phyloP scores from a whole-genome alignment of 2,113 vertebrate species.

The Gadus macrocephalus region DNA sequence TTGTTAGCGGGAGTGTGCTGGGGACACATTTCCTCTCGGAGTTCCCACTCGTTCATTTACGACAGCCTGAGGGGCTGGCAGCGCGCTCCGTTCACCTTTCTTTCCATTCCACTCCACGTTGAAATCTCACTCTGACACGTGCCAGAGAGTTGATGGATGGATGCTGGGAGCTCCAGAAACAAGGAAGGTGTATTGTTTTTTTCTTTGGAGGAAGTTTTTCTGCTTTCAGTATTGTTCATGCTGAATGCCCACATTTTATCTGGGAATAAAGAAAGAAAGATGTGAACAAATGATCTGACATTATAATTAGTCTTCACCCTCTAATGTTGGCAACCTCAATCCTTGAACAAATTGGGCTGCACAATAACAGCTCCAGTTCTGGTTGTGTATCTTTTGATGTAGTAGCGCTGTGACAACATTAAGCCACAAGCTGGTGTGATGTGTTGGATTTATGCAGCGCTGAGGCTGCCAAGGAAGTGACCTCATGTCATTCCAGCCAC shows the following conservation, averaged over 20 bases:
- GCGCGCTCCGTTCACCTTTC: conserved; percentile 18
- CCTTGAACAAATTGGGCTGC: conserved; percentile 32
- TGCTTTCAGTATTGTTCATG: too few species aligned
- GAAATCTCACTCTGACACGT: conserved; percentile 42
- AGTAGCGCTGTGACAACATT: conserved; percentile 44
- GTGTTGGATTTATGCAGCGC: conserved; percentile 53
- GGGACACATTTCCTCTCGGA: conserved; percentile 66
- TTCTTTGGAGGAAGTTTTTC: background rate
- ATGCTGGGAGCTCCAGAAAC: too few species aligned
- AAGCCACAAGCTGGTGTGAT: conserved; percentile 43
- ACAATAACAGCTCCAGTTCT: conserved; percentile 3
- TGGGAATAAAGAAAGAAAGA: too few species aligned
- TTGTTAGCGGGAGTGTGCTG: conserved; percentile 49
- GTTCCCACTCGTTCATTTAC: conserved; percentile 48
- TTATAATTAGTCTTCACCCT: too few species aligned
- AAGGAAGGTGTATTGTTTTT: background rate
- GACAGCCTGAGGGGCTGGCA: conserved; percentile 28
- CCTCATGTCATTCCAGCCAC: conserved; percentile 46
- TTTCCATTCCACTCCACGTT: conserved; percentile 39
- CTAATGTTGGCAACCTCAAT: too few species aligned
- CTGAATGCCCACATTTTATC: too few species aligned
- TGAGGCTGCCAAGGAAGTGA: conserved; percentile 44
- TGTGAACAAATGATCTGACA: too few species aligned
- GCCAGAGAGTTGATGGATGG: conserved; percentile 21
- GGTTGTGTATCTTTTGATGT: conserved; percentile 41